These are phyloP conservation scores for Notarius lentiginosus DNA, from an alignment of 2,113 vertebrate genomes.

Conservation along the genomic window DNA sequence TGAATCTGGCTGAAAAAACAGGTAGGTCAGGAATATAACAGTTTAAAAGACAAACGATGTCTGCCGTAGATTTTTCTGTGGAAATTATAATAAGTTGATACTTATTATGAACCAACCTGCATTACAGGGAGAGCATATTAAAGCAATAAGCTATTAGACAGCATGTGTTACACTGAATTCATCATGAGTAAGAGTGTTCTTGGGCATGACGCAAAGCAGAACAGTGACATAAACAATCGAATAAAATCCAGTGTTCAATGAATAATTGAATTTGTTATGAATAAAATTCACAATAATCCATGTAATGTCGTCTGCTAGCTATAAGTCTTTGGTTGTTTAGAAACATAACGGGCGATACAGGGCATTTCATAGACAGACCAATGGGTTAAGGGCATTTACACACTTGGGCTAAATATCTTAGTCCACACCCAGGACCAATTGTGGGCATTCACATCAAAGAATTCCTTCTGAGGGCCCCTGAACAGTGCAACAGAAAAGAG, in stretches of 20 bases:
- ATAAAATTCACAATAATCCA: neutral
- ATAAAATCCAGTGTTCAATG: neutral
- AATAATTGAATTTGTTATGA: neutral
- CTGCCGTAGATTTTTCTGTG: neutral
- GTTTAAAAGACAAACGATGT: neutral
- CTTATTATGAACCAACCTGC: neutral
- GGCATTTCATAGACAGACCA: neutral
- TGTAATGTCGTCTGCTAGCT: neutral
- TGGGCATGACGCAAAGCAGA: neutral
- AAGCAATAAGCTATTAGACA: neutral
- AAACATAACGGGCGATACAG: neutral
- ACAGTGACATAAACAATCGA: neutral
- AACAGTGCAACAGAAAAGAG: neutral
- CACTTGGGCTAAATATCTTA: neutral
- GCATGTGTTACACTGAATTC: neutral
- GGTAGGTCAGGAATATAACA: constrained; percentile 16
- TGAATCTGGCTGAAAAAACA: constrained; percentile 24
- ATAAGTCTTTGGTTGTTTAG: neutral
- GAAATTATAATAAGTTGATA: neutral
- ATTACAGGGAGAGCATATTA: neutral
- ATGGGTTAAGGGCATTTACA: neutral
- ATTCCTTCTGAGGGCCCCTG: neutral
- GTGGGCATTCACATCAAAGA: neutral
- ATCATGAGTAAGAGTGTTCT: neutral
- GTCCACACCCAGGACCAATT: no score